Percentiles rank a stretch among this genome's conserved stretches.
Conservation (phyloP, 64 coral and sea anemone species). For the Montipora sp. region DNA sequence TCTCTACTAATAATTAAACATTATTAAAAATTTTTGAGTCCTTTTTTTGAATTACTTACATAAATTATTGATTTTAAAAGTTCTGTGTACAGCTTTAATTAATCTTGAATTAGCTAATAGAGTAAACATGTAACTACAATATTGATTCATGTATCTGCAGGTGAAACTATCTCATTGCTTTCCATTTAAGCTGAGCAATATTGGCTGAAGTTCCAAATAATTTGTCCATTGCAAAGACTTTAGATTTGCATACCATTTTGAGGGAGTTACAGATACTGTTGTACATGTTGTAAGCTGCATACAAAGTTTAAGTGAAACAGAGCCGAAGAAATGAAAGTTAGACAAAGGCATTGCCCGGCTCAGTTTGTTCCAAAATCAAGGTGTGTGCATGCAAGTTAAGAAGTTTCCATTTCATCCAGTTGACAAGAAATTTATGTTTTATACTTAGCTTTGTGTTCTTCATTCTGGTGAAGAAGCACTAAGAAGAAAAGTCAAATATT, state of each 20-base stretch:
- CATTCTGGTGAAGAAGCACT: neutral
- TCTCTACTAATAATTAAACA: too few species aligned
- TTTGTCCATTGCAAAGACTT: neutral
- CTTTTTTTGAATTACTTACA: too few species aligned
- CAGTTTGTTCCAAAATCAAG: constrained; percentile 7
- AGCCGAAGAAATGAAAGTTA: neutral
- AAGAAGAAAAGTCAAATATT: neutral
- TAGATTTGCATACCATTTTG: too few species aligned
- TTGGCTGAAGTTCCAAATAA: neutral
- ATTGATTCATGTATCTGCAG: too few species aligned
- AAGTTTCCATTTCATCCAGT: too few species aligned
- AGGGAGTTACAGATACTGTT: neutral
- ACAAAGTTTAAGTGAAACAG: neutral
- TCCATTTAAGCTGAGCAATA: neutral
- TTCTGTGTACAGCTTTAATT: neutral
- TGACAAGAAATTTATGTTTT: too few species aligned
- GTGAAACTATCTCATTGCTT: neutral
- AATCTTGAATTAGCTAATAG: neutral
- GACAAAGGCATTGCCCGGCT: neutral
- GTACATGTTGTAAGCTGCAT: neutral
- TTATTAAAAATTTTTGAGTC: too few species aligned
- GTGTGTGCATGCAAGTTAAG: neutral
- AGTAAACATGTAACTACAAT: neutral
- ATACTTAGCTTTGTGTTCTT: neutral
- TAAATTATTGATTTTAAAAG: too few species aligned